phyloP scores from a whole-genome alignment of 2,797 vertebrate species.

The Pseudochromis fuscus region DNA sequence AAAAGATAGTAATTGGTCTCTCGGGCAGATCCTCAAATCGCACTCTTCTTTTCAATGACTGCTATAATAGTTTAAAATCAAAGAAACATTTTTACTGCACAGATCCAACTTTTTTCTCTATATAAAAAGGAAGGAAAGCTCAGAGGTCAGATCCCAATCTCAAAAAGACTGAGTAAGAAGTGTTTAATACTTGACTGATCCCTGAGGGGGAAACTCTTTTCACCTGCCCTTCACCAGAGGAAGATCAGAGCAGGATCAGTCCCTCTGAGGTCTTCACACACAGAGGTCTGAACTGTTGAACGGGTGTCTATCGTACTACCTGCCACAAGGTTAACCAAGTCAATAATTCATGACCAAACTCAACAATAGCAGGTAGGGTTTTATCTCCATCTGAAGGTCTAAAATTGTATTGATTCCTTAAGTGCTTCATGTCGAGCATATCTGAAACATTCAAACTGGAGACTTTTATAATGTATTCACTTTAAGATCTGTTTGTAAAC shows the following conservation, averaged over 20 bases:
- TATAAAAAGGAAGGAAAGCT: neutral
- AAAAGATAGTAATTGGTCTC: conserved; percentile 29
- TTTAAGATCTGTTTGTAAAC: neutral
- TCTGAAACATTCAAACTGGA: neutral
- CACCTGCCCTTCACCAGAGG: conserved; percentile 13
- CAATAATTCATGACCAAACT: conserved; percentile 45
- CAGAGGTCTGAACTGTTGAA: conserved; percentile 15
- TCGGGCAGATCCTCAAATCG: no score
- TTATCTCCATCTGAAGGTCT: neutral
- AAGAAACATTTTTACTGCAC: neutral
- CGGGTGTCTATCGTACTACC: conserved; percentile 10
- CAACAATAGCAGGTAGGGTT: neutral
- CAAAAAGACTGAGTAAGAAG: conserved; percentile 17
- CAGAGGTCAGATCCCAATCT: conserved; percentile 1
- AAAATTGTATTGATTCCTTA: neutral
- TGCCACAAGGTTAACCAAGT: conserved; percentile 8
- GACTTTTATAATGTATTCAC: neutral
- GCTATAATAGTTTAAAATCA: no score
- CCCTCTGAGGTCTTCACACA: neutral
- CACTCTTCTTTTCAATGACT: no score
- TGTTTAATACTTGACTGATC: conserved; percentile 24
- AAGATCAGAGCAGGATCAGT: conserved; percentile 10
- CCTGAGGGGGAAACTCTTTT: conserved; percentile 18
- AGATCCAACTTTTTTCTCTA: neutral
- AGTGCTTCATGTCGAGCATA: neutral